Conservation (phyloP, 1,140 invertebrate genomes). For the Leptinotarsa texana region DNA sequence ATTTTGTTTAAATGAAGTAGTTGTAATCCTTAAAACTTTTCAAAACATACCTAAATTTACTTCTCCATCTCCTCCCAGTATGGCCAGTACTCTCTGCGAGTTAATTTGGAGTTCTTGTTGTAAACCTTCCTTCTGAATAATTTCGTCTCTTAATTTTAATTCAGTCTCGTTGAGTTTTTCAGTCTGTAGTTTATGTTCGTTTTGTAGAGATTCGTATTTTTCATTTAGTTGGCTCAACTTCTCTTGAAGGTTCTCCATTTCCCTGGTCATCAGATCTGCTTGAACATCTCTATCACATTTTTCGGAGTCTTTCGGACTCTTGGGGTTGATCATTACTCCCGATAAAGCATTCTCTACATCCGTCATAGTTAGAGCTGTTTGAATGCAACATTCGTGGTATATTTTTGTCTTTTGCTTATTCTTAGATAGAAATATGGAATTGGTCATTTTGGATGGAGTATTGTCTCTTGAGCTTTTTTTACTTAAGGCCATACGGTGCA, state of each 20-base stretch:
- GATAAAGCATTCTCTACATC: slow-evolving; percentile 73
- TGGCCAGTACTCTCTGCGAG: slow-evolving; percentile 70
- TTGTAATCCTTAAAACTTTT: no score
- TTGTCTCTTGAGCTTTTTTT: slow-evolving; percentile 56
- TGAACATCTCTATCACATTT: slow-evolving; percentile 62
- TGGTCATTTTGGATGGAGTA: slow-evolving; percentile 53
- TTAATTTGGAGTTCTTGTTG: slow-evolving; percentile 74
- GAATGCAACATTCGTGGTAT: slow-evolving; percentile 75
- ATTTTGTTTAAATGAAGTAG: no score
- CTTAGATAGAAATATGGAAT: slow-evolving; percentile 47
- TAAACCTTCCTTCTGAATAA: slow-evolving; percentile 70
- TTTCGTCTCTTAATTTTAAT: slow-evolving; percentile 64
- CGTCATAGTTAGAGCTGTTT: slow-evolving; percentile 71
- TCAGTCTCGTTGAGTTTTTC: slow-evolving; percentile 59
- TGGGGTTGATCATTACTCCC: slow-evolving; percentile 59
- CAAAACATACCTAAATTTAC: slow-evolving; percentile 20
- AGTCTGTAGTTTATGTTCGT: slow-evolving; percentile 54
- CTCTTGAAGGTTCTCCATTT: slow-evolving; percentile 63
- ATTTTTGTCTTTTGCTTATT: slow-evolving; percentile 68
- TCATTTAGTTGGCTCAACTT: slow-evolving; percentile 59
- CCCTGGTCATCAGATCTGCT: slow-evolving; percentile 66
- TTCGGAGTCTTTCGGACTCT: slow-evolving; percentile 50
- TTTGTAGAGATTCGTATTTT: slow-evolving; percentile 49
- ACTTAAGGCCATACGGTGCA: slow-evolving; percentile 43
- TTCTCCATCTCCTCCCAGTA: slow-evolving; percentile 59